Evolutionary conservation across 2,888 invertebrate genomes (phyloP).

Genomic region (Cremastinae sp.): DNA sequence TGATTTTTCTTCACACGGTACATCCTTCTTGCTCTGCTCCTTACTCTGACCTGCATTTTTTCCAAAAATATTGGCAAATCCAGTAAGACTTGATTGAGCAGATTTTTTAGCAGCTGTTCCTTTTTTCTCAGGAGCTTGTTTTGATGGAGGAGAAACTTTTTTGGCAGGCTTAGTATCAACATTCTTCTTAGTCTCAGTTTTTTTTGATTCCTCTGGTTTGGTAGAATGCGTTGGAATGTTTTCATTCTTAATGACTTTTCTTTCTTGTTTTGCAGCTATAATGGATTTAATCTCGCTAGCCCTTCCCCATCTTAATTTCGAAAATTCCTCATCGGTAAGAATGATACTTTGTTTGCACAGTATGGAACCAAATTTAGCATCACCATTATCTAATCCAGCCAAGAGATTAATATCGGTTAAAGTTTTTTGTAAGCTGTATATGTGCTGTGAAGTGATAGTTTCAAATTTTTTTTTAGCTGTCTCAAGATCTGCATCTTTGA

Average conservation of each 20-base stretch:
- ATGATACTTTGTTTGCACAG: slow-evolving; percentile 65
- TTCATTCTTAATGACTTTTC: not conserved
- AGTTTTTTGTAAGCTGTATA: slow-evolving; percentile 79
- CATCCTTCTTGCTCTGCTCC: not conserved
- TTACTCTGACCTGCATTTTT: slow-evolving; percentile 65
- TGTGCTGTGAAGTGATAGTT: slow-evolving; percentile 77
- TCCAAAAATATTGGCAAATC: slow-evolving; percentile 72
- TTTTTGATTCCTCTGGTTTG: too few species aligned
- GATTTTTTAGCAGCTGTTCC: slow-evolving; percentile 65
- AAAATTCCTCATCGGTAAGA: slow-evolving; percentile 66
- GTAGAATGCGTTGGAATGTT: slow-evolving; percentile 3
- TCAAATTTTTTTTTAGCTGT: slow-evolving; percentile 73
- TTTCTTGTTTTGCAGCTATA: slow-evolving; percentile 22
- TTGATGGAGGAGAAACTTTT: not conserved
- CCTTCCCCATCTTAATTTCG: slow-evolving; percentile 67
- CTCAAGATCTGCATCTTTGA: slow-evolving; percentile 73
- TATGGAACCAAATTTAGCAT: slow-evolving; percentile 73
- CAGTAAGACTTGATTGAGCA: slow-evolving; percentile 66
- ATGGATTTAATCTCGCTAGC: slow-evolving; percentile 9
- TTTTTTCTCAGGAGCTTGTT: slow-evolving; percentile 56
- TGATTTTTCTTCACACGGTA: slow-evolving; percentile 7
- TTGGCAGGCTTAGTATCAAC: slow-evolving; percentile 39
- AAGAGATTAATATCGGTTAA: slow-evolving; percentile 72
- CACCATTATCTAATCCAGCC: slow-evolving; percentile 69
- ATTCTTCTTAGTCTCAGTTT: slow-evolving; percentile 14